Evolutionary conservation across 1,140 invertebrate species (phyloP), one percentile per base, ranked within the genome.

Genomic region (Philaenus spumarius): DNA sequence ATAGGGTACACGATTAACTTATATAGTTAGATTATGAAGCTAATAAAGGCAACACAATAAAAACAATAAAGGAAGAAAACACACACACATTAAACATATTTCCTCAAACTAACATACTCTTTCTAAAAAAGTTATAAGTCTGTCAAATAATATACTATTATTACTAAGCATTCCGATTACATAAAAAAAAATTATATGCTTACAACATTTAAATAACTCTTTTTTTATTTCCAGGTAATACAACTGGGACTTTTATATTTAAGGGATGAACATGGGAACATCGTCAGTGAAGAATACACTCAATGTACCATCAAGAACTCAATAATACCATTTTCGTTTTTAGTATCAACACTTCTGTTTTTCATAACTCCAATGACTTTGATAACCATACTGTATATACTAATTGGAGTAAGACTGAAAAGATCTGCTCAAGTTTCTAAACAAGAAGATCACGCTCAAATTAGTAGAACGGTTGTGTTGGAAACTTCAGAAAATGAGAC

Each of bases 321-420:
- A 12, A 39, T 67, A 75, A 80, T 1, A 77, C 74, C 79, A 14
- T 84, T 89, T 69, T 82, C 86, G 0, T 94, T 93, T 65, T 87
- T 89, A 66, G 78, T 92, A 53, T 91, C 89, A 0, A 88, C 87
- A 0, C 80, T 92, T 61, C 68, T 93, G 20, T 92, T 94, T 71
- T 95, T 95, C 70, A 80, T 90, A 11, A 76, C 83, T 2, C 91
- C 92, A 0, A 92, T 94, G 89, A 82, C 85, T n/a, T 72, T 93
- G 23, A 93, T 94, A 63, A 87, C 84, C 3, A 84, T 87, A 2
- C 76, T 93, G 2, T 94, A 95, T 70, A 77, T 86, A n/a, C 72
- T 90, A 50, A 93, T 94, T 65, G 90, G 85, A 5, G 67, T 89
- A 7, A 82, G 84, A 62, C 72, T 93, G 30, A 81, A 82, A 62